Conservation (phyloP, 1,140 invertebrate genomes). For the Camponotus pennsylvanicus region DNA sequence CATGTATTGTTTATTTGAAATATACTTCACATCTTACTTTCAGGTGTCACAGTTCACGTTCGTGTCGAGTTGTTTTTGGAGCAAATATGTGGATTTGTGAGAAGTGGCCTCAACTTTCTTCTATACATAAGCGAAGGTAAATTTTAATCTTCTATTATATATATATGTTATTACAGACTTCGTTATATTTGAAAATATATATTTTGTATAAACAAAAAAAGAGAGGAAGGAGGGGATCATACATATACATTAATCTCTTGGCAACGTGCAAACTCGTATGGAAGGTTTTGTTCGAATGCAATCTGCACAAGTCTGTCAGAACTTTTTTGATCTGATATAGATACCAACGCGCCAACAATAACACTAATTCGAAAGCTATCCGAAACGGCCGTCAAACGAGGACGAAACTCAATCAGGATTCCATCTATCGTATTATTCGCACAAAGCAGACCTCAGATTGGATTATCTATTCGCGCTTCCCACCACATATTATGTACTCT, state of each 20-base stretch:
- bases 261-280: too few relatives aligned
- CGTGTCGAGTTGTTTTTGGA: neutral
- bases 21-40: neutral
- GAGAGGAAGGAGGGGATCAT: too few relatives aligned
- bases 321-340: constrained; percentile 22
- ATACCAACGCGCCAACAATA: constrained; percentile 7
- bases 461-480: constrained; percentile 59
- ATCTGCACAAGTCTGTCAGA: neutral
- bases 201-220: neutral
- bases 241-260: too few relatives aligned
- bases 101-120: neutral
- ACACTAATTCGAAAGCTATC: constrained; percentile 26
- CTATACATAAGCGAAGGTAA: neutral
- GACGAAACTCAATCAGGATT: constrained; percentile 56
- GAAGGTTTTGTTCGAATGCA: neutral
- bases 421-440: constrained; percentile 59
- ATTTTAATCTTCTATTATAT: neutral
- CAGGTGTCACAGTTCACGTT: constrained; percentile 6
- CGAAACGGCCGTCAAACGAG: constrained; percentile 44
- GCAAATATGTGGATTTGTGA: neutral
- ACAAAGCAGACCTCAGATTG: constrained; percentile 57
- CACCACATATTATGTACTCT: constrained; percentile 56
- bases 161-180: neutral
- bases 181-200: neutral
- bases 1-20: neutral